These are phyloP conservation scores for Drosophila mauritiana DNA, from an alignment of 1,140 invertebrate species.

Conservation along the genomic window DNA sequence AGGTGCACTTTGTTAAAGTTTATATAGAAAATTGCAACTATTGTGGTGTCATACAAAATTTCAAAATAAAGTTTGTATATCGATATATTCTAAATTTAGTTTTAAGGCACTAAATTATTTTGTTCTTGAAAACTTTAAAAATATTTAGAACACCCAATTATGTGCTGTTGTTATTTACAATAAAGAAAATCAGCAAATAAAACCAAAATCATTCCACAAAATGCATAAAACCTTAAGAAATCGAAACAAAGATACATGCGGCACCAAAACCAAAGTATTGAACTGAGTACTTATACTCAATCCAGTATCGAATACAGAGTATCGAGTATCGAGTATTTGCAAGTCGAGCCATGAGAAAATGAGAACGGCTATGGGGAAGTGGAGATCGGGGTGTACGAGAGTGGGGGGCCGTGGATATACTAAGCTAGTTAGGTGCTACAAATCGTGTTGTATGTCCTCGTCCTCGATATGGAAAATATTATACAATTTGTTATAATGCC, in stretches of 20 bases:
- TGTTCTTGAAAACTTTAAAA: neutral
- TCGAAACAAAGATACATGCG: constrained; percentile 28
- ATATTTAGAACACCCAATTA: neutral
- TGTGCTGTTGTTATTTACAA: constrained; percentile 43
- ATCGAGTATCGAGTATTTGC: constrained; percentile 13
- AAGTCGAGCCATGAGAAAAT: constrained; percentile 29
- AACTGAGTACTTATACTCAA: constrained; percentile 1
- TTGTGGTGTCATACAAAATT: neutral
- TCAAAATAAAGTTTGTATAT: no score
- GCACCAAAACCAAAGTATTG: constrained; percentile 36
- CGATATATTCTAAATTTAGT: neutral
- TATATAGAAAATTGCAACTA: neutral
- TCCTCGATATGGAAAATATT: constrained; percentile 23
- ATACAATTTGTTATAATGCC: constrained; percentile 24
- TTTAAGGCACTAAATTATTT: neutral
- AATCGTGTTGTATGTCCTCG: constrained; percentile 30
- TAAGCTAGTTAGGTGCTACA: constrained; percentile 40
- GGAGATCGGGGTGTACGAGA: constrained; percentile 3
- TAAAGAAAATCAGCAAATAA: constrained; percentile 16
- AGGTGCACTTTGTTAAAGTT: neutral
- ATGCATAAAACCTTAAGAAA: constrained; percentile 26
- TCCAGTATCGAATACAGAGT: neutral
- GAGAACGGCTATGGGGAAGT: constrained; percentile 22
- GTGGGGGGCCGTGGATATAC: constrained; percentile 29
- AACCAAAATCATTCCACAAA: constrained; percentile 41